Conservation (phyloP, 92 coral and sea anemone genomes). For the Metridium senile region DNA sequence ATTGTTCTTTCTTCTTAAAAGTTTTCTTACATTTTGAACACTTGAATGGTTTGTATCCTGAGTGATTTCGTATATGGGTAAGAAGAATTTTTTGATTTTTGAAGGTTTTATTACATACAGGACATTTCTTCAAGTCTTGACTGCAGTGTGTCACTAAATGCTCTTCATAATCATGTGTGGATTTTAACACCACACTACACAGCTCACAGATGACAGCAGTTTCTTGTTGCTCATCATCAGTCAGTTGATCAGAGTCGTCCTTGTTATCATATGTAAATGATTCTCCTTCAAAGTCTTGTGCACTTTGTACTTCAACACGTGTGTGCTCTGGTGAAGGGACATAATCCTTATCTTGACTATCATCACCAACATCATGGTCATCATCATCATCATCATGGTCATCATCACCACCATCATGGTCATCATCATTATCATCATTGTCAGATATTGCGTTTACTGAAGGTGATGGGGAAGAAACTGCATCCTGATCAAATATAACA, state of each 20-base stretch:
- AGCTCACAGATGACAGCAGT: slow-evolving; percentile 11
- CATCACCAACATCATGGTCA: background rate
- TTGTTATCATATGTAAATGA: background rate
- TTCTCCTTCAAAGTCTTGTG: slow-evolving; percentile 3
- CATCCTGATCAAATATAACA: background rate
- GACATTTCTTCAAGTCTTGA: background rate
- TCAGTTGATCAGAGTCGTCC: background rate
- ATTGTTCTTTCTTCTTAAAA: background rate
- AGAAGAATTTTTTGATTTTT: background rate
- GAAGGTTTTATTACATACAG: slow-evolving; percentile 15
- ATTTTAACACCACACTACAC: background rate
- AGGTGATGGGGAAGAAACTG: background rate
- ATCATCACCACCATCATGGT: background rate
- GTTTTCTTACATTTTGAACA: background rate
- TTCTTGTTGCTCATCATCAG: background rate
- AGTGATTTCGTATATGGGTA: slow-evolving; percentile 16
- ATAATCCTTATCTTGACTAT: background rate
- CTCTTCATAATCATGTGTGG: slow-evolving; percentile 10
- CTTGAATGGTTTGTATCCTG: slow-evolving; percentile 22
- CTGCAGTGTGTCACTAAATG: slow-evolving; percentile 11
- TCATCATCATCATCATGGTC: background rate
- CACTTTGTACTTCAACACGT: background rate
- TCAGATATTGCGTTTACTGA: background rate
- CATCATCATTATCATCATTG: background rate
- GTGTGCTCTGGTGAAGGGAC: background rate